Percentiles rank a stretch among this genome's conserved stretches.
These are phyloP conservation scores for Synergus itoensis DNA, from an alignment of 2,888 invertebrate genomes.

Conservation along the genomic window DNA sequence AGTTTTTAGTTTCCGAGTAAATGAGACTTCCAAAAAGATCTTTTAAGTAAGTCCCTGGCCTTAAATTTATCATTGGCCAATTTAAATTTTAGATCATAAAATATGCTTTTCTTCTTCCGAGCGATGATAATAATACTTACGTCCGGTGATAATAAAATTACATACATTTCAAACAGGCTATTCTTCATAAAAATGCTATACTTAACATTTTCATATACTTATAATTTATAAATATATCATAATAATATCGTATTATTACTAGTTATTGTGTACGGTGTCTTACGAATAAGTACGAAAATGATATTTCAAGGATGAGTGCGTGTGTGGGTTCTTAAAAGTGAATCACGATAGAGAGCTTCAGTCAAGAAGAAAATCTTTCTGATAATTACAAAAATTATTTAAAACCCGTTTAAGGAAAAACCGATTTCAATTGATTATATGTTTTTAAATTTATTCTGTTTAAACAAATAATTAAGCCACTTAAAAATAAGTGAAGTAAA, in stretches of 20 bases:
- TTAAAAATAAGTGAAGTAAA: background rate
- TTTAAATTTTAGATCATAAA: constrained; percentile 34
- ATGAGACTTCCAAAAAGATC: constrained; percentile 14
- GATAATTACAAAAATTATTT: background rate
- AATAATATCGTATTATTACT: constrained; percentile 65
- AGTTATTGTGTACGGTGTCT: constrained; percentile 64
- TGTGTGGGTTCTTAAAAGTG: constrained; percentile 44
- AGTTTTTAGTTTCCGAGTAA: constrained; percentile 35
- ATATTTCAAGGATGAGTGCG: constrained; percentile 58
- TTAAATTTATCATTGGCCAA: constrained; percentile 10
- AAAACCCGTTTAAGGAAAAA: background rate
- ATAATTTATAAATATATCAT: constrained; percentile 66
- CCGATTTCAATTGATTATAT: background rate
- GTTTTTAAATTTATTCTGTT: background rate
- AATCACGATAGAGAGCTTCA: background rate
- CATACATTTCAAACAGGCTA: constrained; percentile 58
- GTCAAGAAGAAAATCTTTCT: constrained; percentile 16
- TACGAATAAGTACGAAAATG: constrained; percentile 62
- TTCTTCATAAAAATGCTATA: constrained; percentile 69
- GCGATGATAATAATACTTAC: constrained; percentile 38
- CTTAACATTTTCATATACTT: constrained; percentile 65
- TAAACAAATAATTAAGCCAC: background rate
- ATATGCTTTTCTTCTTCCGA: constrained; percentile 34
- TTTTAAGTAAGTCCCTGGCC: constrained; percentile 6
- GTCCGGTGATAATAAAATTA: constrained; percentile 52